Evolutionary conservation across 2,888 invertebrate genomes (phyloP).

Genomic region (Cephus rjabovi): DNA sequence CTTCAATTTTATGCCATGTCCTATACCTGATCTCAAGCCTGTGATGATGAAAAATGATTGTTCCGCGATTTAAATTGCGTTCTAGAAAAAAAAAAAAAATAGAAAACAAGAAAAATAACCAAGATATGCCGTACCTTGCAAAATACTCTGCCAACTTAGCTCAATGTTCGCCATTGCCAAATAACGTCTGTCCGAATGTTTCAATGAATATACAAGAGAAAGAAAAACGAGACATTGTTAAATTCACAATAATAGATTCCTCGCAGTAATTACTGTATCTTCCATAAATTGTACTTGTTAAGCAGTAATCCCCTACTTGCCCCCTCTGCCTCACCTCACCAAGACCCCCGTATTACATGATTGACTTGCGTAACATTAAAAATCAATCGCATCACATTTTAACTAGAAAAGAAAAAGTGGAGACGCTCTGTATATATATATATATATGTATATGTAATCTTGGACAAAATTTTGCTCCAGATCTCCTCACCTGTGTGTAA

Average conservation of each 20-base stretch:
- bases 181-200: neutral
- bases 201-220: neutral
- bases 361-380: neutral
- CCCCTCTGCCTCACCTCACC: neutral
- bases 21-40: constrained; percentile 52
- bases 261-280: neutral
- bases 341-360: neutral
- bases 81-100: constrained; percentile 31
- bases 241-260: neutral
- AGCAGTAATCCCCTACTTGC: neutral
- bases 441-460: neutral
- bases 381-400: neutral
- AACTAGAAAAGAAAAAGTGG: neutral
- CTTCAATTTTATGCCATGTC: constrained; percentile 39
- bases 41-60: constrained; percentile 45
- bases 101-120: neutral
- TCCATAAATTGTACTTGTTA: neutral
- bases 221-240: neutral
- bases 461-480: constrained; percentile 6
- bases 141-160: constrained; percentile 21
- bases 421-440: neutral
- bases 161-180: constrained; percentile 14
- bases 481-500: constrained; percentile 10
- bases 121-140: constrained; percentile 30
- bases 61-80: constrained; percentile 36